Conservation (phyloP, 2,113 vertebrate genomes). For the Lynx canadensis region DNA sequence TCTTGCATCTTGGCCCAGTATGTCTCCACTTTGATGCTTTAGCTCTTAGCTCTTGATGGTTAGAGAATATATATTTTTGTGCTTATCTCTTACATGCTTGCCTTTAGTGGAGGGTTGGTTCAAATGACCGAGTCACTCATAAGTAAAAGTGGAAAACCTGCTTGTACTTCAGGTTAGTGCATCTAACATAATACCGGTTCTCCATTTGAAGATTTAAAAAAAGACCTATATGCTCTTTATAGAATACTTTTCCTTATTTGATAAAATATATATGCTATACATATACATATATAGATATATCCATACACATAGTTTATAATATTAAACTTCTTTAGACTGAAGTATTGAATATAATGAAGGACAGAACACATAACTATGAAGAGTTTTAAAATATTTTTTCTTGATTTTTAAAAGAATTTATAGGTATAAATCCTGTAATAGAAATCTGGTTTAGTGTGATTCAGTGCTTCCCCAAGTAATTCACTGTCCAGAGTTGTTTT, state of each 20-base stretch:
- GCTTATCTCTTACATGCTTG: neutral
- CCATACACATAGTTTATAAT: neutral
- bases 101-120: neutral
- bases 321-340: neutral
- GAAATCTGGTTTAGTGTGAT: neutral
- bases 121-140: neutral
- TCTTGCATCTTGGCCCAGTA: neutral
- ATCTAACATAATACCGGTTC: neutral
- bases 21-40: neutral
- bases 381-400: neutral
- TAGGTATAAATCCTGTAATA: neutral
- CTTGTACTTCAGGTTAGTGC: neutral
- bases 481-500: neutral
- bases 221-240: neutral
- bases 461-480: neutral
- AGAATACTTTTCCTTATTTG: neutral
- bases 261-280: neutral
- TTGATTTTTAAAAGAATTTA: neutral
- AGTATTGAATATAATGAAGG: neutral
- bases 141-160: neutral
- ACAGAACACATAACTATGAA: neutral
- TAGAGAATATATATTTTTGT: neutral
- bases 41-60: neutral
- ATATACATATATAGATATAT: neutral
- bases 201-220: neutral